A percentile compares a stretch with the other conserved stretches of the same genome.
Evolutionary conservation across 2,113 vertebrate genomes (phyloP).

Genomic region (Scortum barcoo): DNA sequence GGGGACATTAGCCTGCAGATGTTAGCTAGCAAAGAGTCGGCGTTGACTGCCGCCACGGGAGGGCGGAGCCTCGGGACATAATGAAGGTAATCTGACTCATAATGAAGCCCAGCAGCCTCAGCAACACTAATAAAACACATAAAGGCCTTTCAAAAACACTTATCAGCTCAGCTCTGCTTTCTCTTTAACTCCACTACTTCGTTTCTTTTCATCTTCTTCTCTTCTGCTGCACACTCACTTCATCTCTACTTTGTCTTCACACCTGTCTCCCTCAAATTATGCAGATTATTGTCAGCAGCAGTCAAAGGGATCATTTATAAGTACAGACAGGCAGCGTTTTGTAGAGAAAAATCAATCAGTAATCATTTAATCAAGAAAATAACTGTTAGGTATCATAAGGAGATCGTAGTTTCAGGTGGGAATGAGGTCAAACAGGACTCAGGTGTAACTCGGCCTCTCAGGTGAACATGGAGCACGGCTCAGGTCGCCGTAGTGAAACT

Average conservation of each 20-base stretch:
- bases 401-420: neutral
- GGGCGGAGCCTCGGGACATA: neutral
- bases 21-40: conserved; percentile 21
- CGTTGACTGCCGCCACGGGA: neutral
- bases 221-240: conserved; percentile 7
- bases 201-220: neutral
- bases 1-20: conserved; percentile 54
- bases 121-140: conserved; percentile 31
- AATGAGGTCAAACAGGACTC: conserved; percentile 2
- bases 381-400: neutral
- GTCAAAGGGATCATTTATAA: neutral
- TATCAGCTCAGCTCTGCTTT: neutral
- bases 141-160: neutral
- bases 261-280: neutral
- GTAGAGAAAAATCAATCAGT: too few relatives aligned
- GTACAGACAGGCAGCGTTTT: too few relatives aligned
- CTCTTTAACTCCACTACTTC: neutral
- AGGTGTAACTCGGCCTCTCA: neutral
- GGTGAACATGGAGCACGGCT: neutral
- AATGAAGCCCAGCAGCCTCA: conserved; percentile 32
- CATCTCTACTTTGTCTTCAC: neutral
- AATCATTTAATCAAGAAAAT: too few relatives aligned
- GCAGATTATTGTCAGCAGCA: neutral
- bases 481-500: conserved; percentile 21
- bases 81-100: conserved; percentile 35